These are phyloP conservation scores for Drosophila ananassae DNA, from an alignment of 1,140 invertebrate genomes.

Conservation along the genomic window DNA sequence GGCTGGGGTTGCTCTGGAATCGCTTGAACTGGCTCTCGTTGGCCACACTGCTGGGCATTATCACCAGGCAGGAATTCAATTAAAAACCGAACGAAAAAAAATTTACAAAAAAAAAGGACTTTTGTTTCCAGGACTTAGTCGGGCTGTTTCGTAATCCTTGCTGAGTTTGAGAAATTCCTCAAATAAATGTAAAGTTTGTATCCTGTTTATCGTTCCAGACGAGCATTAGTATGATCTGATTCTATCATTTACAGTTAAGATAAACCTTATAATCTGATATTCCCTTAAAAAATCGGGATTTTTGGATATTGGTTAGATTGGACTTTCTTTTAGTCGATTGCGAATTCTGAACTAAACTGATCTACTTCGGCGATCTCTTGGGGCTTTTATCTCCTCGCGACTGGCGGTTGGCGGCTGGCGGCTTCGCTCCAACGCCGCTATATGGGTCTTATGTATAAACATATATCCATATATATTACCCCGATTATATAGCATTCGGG, in stretches of 20 bases:
- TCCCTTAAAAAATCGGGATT: neutral
- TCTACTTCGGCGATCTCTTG: constrained; percentile 69
- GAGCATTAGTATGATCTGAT: constrained; percentile 57
- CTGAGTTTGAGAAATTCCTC: constrained; percentile 24
- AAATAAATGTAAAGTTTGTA: constrained; percentile 75
- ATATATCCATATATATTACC: neutral
- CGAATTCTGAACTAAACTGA: constrained; percentile 77
- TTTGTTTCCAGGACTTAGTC: constrained; percentile 4
- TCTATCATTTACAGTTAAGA: neutral
- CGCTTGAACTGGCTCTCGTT: constrained; percentile 57
- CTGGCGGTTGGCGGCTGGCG: constrained; percentile 49
- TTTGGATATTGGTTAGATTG: neutral
- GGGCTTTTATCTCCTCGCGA: constrained; percentile 71
- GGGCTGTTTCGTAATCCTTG: constrained; percentile 1
- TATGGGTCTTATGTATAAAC: constrained; percentile 30
- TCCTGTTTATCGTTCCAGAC: constrained; percentile 82
- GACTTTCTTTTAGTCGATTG: constrained; percentile 32
- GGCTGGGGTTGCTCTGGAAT: constrained; percentile 54
- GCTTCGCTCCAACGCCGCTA: constrained; percentile 26
- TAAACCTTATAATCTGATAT: neutral
- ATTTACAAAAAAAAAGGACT: constrained; percentile 10
- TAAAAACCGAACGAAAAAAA: constrained; percentile 28
- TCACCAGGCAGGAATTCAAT: constrained; percentile 53
- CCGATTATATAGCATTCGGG: constrained; percentile 25
- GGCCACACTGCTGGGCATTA: constrained; percentile 71